Base-by-base conservation (phyloP, 2,113 vertebrate species). In the Cyanoderma ruficeps region DNA sequence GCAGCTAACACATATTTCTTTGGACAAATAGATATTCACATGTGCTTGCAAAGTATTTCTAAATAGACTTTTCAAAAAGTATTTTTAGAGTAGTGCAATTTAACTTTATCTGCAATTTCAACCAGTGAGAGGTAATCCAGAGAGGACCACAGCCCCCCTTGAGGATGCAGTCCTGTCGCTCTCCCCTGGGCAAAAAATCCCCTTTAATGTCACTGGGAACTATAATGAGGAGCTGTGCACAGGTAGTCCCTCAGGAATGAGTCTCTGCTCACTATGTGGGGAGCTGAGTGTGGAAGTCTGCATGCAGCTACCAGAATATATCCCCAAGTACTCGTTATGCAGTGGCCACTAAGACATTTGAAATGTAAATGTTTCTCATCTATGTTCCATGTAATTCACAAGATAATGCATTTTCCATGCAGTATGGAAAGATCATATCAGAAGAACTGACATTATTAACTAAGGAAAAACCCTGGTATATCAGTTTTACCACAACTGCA, bases 1-100 rank as follows among this genome's bases (percentile, higher is more conserved):
- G 93, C 89, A 82, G 75, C 94, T 87, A 96, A 97, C 95, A 92
- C 77, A 28, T 60, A 87, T 70, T 88, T 82, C 83, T 96, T 96
- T 96, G 92, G 77, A 96, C 55, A 96, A 98, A 97, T 94, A 87
- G 76, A 95, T 93, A 96, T 74, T 91, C 56, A 95, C 65, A 90
- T 89, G 49, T 94, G 47, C 76, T 74, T 68, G 70, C 93, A 77
- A 93, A 96, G 53, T 94, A 79, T 93, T 96, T 96, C 84, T 97
- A 93, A 97, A 94, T 87, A 93, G 42, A 85, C 70, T 93, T 80
- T 88, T 93, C 90, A 63, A 96, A 89, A 89, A 96, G 71, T 97
- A 68, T 94, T 94, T 83, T 96, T 91, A 97, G 91, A 97, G 50
- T 98, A 98, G 97, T 98, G 97, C 97, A 98, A 98, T 97, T 96